Evolutionary conservation across 2,797 vertebrate genomes (phyloP), one percentile per base, ranked within the genome.

Genomic region (Percopsis omiscomaycus): DNA sequence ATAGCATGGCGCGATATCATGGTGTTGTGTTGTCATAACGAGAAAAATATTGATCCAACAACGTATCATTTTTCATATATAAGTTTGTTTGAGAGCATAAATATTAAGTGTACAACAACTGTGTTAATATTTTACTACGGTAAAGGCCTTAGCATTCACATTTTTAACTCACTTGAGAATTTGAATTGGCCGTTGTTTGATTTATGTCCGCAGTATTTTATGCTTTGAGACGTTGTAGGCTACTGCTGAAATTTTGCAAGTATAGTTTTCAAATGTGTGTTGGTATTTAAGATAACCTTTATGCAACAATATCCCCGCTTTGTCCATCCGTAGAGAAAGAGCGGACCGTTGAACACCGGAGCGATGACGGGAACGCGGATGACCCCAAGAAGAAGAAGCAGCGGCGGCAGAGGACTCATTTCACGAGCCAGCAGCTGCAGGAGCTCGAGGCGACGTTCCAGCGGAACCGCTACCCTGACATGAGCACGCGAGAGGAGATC

Each of bases 311-410:
- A 47, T 9, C 44, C 28, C 14, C 44, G 8, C 61, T 52, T 63
- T 63, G 12, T 55, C 27, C 45, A 22, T 52, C 65, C 55, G 29
- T 83, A 98, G 97, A 98, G 60, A 98, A 97, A 77, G 96, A 98
- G 70, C 89, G 94, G 42, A 91, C 88, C 53, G 93, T 91, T 0
- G 96, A 96, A 54, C 92, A 92, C 78, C 93, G 95, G 64, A 94
- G 93, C 10, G 96, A 96, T 74, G 97, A 97, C 53, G 92, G 94
- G 3, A 92, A 89, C 56, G 78, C 86, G 0, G 96, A 98, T 10
- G 96, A 98, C 59, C 94, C 96, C 1, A 94, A 96, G 22, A 96
- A 97, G 75, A 95, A 96, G 81, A 94, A 95, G 48, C 94, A 96
- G 68, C 80, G 95, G 59, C 84, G 95, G 66, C 94, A 96, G 88